These are phyloP conservation scores for Cyclargus thomasi DNA, from an alignment of 1,140 invertebrate species.

Conservation along the genomic window DNA sequence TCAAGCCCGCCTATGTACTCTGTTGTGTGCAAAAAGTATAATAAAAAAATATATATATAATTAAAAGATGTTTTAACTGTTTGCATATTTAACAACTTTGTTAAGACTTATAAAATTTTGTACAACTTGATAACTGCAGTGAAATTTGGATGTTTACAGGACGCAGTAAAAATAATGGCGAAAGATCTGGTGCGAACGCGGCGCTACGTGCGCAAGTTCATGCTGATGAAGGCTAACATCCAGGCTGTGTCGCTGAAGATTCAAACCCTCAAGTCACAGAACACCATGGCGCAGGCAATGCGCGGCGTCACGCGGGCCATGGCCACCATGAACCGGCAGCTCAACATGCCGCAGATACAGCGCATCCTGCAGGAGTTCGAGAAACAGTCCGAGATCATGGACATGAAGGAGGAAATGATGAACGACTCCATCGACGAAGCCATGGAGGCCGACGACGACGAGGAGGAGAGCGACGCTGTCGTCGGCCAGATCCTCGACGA, in stretches of 20 bases:
- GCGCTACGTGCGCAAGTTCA: constrained; percentile 98
- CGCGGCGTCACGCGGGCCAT: constrained; percentile 99
- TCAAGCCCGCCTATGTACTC: no score
- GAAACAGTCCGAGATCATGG: constrained; percentile 99
- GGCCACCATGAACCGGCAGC: constrained; percentile 98
- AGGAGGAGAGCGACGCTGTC: constrained; percentile 97
- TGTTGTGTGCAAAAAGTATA: no score
- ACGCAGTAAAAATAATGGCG: constrained; percentile 99
- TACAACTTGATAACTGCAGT: background rate
- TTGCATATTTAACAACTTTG: no score
- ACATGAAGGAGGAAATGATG: constrained; percentile 99
- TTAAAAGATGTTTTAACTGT: no score
- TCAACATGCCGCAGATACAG: constrained; percentile 99
- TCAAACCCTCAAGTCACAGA: constrained; percentile 97
- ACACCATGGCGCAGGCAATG: constrained; percentile 99
- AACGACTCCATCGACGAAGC: constrained; percentile 99
- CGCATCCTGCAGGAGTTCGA: constrained; percentile 99
- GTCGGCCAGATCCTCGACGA: constrained; percentile 97
- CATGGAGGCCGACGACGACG: constrained; percentile 98
- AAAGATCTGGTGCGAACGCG: constrained; percentile 98
- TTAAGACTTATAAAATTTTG: background rate
- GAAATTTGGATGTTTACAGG: constrained; percentile 77
- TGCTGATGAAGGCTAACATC: constrained; percentile 99
- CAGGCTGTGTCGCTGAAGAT: constrained; percentile 99
- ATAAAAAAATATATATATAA: no score